Percentiles rank a stretch among this genome's conserved stretches.
Evolutionary conservation across 2,113 vertebrate genomes (phyloP).

Genomic region (Mormyrus iriodes): DNA sequence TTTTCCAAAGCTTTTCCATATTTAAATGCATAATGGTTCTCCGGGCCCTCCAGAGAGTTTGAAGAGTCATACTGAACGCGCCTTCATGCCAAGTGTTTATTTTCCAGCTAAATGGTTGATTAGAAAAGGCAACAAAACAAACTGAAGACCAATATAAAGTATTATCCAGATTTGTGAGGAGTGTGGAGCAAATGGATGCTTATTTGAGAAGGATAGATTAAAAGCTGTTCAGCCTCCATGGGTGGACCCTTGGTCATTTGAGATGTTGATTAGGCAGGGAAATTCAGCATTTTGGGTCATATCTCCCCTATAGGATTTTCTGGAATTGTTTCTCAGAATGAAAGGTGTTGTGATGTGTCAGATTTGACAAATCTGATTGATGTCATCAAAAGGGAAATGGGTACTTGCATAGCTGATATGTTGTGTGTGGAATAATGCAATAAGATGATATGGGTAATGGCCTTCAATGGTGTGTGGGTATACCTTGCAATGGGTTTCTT

Average conservation of each 20-base stretch:
- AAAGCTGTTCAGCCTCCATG: background rate
- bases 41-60: background rate
- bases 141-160: background rate
- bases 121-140: background rate
- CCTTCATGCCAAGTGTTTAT: constrained; percentile 8
- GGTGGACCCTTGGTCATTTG: background rate
- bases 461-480: background rate
- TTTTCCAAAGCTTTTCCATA: background rate
- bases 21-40: background rate
- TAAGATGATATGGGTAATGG: background rate
- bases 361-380: background rate
- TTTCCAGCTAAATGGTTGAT: constrained; percentile 4
- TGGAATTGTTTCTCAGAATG: background rate
- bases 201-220: background rate
- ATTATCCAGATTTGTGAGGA: background rate
- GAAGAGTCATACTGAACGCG: background rate
- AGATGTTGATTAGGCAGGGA: background rate
- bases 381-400: background rate
- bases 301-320: background rate
- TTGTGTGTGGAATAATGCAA: background rate
- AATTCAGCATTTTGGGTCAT: background rate
- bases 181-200: background rate
- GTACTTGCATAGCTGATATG: background rate
- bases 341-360: background rate
- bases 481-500: background rate